A percentile compares a stretch with the other conserved stretches of the same genome.
These are phyloP conservation scores for Epinotia demarniana DNA, from an alignment of 2,888 invertebrate genomes.

Conservation along the genomic window DNA sequence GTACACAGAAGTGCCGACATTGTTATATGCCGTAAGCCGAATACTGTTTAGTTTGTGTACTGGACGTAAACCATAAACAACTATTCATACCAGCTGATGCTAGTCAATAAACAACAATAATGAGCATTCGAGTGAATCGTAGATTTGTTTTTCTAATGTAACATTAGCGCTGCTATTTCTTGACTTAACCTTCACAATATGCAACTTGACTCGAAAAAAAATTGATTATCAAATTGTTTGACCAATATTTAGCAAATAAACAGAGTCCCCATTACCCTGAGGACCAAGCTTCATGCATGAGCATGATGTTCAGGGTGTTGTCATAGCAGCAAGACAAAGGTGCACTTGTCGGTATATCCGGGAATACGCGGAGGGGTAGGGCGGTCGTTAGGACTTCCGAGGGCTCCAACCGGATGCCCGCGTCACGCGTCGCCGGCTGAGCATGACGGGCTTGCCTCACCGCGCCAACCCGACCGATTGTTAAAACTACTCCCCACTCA, in stretches of 20 bases:
- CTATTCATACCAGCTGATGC: neutral
- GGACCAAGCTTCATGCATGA: neutral
- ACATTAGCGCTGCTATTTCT: too few relatives aligned
- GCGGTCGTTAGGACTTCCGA: conserved; percentile 69
- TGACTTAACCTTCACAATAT: neutral
- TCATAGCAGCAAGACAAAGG: conserved; percentile 49
- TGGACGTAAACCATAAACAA: conserved; percentile 24
- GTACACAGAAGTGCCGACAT: neutral
- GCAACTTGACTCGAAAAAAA: too few relatives aligned
- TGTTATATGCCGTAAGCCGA: neutral
- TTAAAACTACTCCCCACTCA: conserved; percentile 50
- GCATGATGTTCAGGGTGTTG: too few relatives aligned
- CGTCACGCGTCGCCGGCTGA: conserved; percentile 74
- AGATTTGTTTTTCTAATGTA: neutral
- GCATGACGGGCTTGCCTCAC: conserved; percentile 78
- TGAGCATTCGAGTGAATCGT: neutral
- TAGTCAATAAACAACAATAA: conserved; percentile 4
- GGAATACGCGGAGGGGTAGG: conserved; percentile 60
- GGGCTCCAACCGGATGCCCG: conserved; percentile 72
- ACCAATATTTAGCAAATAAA: too few relatives aligned
- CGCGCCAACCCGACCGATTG: conserved; percentile 55
- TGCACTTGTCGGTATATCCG: conserved; percentile 52
- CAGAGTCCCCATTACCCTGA: neutral
- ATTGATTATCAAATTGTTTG: too few relatives aligned
- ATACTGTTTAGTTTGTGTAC: conserved; percentile 8